Conservation (phyloP, 2,797 vertebrate species). For the Harpagifer antarcticus region DNA sequence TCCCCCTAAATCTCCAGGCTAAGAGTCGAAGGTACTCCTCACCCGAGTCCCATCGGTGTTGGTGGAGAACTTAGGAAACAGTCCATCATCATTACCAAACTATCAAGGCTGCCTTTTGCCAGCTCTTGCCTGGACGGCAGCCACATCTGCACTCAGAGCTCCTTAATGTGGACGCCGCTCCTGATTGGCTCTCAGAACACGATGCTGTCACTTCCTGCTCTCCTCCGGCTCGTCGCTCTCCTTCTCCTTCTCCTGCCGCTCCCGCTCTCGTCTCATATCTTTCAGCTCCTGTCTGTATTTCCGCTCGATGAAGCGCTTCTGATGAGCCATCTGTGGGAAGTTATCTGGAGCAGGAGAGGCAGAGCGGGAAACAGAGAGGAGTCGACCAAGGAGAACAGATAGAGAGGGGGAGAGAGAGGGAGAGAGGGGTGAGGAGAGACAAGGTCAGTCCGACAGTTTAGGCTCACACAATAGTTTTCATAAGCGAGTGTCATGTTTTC, state of each 20-base stretch:
- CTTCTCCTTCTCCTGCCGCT: slow-evolving; percentile 94
- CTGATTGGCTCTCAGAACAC: slow-evolving; percentile 10
- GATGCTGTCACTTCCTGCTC: slow-evolving; percentile 86
- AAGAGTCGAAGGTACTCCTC: background rate
- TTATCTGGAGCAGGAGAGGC: slow-evolving; percentile 89
- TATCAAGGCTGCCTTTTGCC: background rate
- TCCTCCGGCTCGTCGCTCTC: slow-evolving; percentile 91
- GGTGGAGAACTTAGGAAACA: background rate
- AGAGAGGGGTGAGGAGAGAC: slow-evolving; percentile 51
- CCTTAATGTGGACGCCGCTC: background rate
- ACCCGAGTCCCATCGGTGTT: background rate
- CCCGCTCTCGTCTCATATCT: slow-evolving; percentile 98
- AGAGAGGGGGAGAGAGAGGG: slow-evolving; percentile 49
- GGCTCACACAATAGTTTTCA: slow-evolving; percentile 13
- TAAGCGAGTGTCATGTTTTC: slow-evolving; percentile 44
- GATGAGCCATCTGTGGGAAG: slow-evolving; percentile 99
- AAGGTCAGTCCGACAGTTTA: slow-evolving; percentile 60
- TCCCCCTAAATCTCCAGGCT: background rate
- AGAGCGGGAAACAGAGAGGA: slow-evolving; percentile 52
- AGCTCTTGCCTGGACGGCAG: slow-evolving; percentile 12
- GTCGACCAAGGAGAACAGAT: slow-evolving; percentile 61
- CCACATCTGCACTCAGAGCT: slow-evolving; percentile 5
- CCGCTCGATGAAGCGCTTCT: slow-evolving; percentile 99
- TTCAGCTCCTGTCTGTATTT: slow-evolving; percentile 99
- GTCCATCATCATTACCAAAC: background rate